A percentile compares a stretch with the other conserved stretches of the same genome.
These are phyloP conservation scores for Harpagoxenus sublaevis DNA, from an alignment of 2,888 invertebrate genomes.

Conservation along the genomic window DNA sequence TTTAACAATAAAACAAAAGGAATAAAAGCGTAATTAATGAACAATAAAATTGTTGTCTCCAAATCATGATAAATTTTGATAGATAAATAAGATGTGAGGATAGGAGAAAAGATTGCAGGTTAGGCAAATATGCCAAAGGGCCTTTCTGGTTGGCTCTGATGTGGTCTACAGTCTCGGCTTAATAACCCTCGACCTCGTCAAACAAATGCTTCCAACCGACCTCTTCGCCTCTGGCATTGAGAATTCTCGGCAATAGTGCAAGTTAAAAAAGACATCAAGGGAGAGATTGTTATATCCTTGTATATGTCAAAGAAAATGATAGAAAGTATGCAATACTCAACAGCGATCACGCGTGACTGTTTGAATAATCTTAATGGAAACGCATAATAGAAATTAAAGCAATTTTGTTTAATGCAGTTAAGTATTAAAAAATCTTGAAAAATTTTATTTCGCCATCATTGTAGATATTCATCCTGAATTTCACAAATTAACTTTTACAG, in stretches of 20 bases:
- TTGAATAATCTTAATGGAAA: neutral
- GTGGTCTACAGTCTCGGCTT: slow-evolving; percentile 85
- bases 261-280: slow-evolving; percentile 32
- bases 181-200: slow-evolving; percentile 85
- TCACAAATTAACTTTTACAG: neutral
- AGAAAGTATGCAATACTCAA: neutral
- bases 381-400: too few species aligned
- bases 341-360: neutral
- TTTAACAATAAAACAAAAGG: neutral
- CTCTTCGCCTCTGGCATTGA: slow-evolving; percentile 73
- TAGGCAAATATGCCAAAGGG: slow-evolving; percentile 82
- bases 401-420: neutral
- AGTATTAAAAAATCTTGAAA: neutral
- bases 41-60: neutral
- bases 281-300: neutral
- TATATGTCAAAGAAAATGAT: neutral
- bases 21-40: neutral
- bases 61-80: slow-evolving; percentile 67
- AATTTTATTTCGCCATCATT: neutral
- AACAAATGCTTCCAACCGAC: slow-evolving; percentile 83
- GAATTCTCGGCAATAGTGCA: slow-evolving; percentile 64
- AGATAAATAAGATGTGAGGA: slow-evolving; percentile 55
- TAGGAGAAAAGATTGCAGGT: slow-evolving; percentile 66
- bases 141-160: slow-evolving; percentile 82
- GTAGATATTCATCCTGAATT: neutral